phyloP scores from a whole-genome alignment of 2,888 invertebrate species.

The Sinhomidia bicolor region DNA sequence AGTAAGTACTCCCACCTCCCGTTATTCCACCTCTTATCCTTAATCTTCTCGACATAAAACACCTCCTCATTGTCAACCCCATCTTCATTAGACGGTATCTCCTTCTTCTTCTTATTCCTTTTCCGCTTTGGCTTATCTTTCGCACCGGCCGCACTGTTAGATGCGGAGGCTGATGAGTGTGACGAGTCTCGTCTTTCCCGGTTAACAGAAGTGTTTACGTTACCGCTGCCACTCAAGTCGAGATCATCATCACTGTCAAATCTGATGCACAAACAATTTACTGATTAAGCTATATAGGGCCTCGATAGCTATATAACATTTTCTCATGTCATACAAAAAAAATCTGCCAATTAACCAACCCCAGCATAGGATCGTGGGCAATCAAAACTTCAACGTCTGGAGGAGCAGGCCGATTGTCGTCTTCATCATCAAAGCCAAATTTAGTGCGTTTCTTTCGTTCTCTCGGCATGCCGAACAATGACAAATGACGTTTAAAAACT shows the following conservation, averaged over 20 bases:
- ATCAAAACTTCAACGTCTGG: conserved; percentile 53
- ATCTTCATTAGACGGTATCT: conserved; percentile 19
- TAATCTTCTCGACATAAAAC: conserved; percentile 60
- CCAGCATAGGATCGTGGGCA: too few relatives aligned
- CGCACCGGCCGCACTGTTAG: background rate
- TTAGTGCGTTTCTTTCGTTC: background rate
- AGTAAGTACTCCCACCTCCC: conserved; percentile 54
- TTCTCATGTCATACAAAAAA: too few relatives aligned
- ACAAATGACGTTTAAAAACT: too few relatives aligned
- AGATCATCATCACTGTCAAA: conserved; percentile 57
- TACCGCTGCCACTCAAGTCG: conserved; percentile 5
- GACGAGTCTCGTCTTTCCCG: conserved; percentile 23
- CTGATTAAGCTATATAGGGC: too few relatives aligned
- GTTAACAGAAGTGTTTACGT: background rate
- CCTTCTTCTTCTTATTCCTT: conserved; percentile 37
- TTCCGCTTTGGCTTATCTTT: conserved; percentile 22
- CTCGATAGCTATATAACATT: too few relatives aligned
- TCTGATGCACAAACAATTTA: too few relatives aligned
- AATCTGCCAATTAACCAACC: too few relatives aligned
- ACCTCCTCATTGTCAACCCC: conserved; percentile 55
- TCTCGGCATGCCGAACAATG: background rate
- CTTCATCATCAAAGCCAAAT: conserved; percentile 17
- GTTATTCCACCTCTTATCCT: conserved; percentile 49
- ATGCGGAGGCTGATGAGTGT: background rate
- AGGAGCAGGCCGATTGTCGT: background rate